Conservation (phyloP, 2,888 invertebrate species). For the Zootermopsis nevadensis region DNA sequence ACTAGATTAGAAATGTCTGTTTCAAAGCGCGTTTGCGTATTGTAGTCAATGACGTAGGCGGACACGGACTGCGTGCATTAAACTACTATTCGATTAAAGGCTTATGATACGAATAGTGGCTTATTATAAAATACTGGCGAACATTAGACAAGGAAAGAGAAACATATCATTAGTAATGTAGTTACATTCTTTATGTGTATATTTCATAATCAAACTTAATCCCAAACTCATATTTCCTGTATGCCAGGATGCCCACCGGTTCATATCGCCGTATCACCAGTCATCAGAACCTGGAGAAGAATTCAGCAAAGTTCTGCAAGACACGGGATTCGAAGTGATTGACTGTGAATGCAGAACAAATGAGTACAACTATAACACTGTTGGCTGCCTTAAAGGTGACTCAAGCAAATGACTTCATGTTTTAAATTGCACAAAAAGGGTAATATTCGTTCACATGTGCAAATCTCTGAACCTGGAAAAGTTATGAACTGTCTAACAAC, state of each 20-base stretch:
- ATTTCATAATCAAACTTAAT: background rate
- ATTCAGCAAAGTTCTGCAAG: slow-evolving; percentile 67
- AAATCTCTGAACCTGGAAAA: too few relatives aligned
- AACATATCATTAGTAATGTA: background rate
- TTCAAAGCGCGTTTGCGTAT: too few relatives aligned
- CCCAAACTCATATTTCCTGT: background rate
- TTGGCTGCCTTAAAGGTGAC: slow-evolving; percentile 65
- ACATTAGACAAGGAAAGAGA: background rate
- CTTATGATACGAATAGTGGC: too few relatives aligned
- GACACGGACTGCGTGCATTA: too few relatives aligned
- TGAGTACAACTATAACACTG: slow-evolving; percentile 69
- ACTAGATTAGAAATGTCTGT: too few relatives aligned
- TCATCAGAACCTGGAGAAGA: slow-evolving; percentile 70
- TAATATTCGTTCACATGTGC: too few relatives aligned
- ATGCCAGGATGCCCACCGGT: slow-evolving; percentile 70
- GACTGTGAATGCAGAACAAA: slow-evolving; percentile 71
- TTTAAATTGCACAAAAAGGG: too few relatives aligned
- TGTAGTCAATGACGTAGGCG: too few relatives aligned
- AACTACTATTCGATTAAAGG: too few relatives aligned
- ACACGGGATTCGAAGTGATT: slow-evolving; percentile 71
- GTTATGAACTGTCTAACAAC: background rate
- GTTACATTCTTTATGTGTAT: too few relatives aligned
- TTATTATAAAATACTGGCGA: too few relatives aligned
- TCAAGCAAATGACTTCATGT: background rate
- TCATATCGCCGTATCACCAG: slow-evolving; percentile 76